Evolutionary conservation across 2,888 invertebrate genomes (phyloP).

Genomic region (Portevinia maculata): DNA sequence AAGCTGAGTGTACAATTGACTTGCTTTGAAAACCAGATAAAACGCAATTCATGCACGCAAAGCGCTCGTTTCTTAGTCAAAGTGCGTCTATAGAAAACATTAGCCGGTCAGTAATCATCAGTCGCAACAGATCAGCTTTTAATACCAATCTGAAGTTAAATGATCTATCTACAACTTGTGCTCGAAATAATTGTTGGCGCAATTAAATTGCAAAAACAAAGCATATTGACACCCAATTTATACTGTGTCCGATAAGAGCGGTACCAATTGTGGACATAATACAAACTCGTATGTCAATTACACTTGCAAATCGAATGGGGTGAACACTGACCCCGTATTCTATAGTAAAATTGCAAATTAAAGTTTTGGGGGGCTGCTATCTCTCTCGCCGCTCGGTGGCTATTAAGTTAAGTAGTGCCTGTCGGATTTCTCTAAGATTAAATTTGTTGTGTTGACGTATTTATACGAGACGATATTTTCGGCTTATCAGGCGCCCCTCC

Average conservation of each 20-base stretch:
- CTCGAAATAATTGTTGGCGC: not conserved
- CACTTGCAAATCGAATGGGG: constrained; percentile 18
- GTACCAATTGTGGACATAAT: not conserved
- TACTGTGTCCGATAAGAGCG: not conserved
- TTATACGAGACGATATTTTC: not conserved
- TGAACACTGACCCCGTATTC: not conserved
- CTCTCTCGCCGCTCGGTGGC: not conserved
- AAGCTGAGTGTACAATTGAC: no score
- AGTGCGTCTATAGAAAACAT: not conserved
- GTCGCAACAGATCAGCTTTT: not conserved
- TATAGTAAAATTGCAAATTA: not conserved
- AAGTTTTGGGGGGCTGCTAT: not conserved
- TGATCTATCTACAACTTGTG: not conserved
- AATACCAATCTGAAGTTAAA: constrained; percentile 1
- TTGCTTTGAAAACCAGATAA: constrained; percentile 3
- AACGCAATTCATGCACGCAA: not conserved
- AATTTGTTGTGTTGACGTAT: no score
- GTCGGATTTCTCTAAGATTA: not conserved
- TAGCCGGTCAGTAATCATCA: not conserved
- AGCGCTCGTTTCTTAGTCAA: not conserved
- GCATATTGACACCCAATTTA: not conserved
- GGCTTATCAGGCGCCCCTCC: constrained; percentile 5
- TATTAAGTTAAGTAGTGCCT: not conserved
- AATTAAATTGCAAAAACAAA: not conserved
- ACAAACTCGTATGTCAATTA: not conserved